Conservation (phyloP, 2,888 invertebrate genomes). For the Cheilosia grossa region DNA sequence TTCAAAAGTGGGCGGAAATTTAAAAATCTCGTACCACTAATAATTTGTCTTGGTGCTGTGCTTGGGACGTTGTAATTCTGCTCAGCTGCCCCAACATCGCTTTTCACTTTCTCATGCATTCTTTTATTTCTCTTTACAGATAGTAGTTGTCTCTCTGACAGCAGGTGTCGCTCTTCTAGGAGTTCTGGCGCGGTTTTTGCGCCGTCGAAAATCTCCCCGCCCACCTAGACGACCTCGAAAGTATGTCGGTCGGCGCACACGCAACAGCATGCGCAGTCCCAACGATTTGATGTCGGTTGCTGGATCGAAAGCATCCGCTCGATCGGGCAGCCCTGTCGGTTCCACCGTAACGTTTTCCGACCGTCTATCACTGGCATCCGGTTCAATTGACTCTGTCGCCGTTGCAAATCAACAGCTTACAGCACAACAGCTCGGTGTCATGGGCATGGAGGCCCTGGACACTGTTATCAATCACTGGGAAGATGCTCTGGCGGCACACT, state of each 20-base stretch:
- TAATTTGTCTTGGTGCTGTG: no score
- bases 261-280: conserved; percentile 87
- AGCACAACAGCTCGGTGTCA: conserved; percentile 94
- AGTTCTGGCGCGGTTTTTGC: conserved; percentile 91
- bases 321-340: conserved; percentile 86
- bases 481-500: conserved; percentile 93
- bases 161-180: conserved; percentile 92
- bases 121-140: conserved; percentile 75
- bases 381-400: conserved; percentile 86
- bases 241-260: conserved; percentile 84
- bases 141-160: conserved; percentile 83
- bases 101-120: background rate
- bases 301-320: conserved; percentile 86
- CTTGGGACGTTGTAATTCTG: no score
- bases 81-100: no score
- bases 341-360: conserved; percentile 86
- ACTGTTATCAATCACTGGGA: conserved; percentile 97
- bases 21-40: no score
- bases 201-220: conserved; percentile 87
- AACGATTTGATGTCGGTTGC: conserved; percentile 88
- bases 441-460: conserved; percentile 97
- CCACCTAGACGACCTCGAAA: conserved; percentile 86
- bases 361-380: conserved; percentile 87
- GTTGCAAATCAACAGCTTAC: conserved; percentile 86
- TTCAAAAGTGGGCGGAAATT: no score